Evolutionary conservation across 2,797 vertebrate species (phyloP), one percentile per base, ranked within the genome.

Genomic region (Spondyliosoma cantharus): DNA sequence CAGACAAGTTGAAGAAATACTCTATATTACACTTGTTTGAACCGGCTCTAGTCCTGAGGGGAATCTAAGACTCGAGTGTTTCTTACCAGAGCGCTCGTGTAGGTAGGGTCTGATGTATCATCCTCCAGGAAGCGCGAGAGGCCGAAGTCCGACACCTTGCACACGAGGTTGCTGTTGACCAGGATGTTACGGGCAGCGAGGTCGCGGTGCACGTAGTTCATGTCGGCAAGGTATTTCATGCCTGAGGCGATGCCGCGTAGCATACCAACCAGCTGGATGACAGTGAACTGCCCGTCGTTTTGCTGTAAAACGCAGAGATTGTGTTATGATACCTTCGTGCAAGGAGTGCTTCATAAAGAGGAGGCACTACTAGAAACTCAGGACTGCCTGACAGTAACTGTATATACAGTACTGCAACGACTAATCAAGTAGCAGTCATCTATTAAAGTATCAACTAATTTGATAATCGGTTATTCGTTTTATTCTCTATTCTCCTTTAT

Each of bases 221-320:
- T 99, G 88, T 99, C 98, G 0, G 98, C 95, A 61, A 99, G 94
- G 93, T 99, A 99, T 87, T 99, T 99, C 98, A 99, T 99, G 86
- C 98, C 98, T 0, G 98, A 98, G 0, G 96, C 97, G 0, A 99
- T 99, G 90, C 98, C 98, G 13, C 98, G 93, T 12, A 99, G 89
- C 98, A 99, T 99, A 9, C 98, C 98, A 73, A 99, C 97, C 50
- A 99, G 95, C 93, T 99, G 98, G 94, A 99, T 99, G 87, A 99
- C 98, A 0, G 97, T 99, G 88, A 99, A 99, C 94, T 99, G 98
- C 22, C 98, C 98, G 0, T 99, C 98, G 0, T 99, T 99, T 97
- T 99, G 98, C 98, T 99, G 92, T 9, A 60, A 73, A 80, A 78
- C 56, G 86, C n/a, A 83, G 3, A 62, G 4, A 37, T 0, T 46